A percentile compares a stretch with the other conserved stretches of the same genome.
Conservation (phyloP, 2,888 invertebrate genomes). For the Archips xylosteana region DNA sequence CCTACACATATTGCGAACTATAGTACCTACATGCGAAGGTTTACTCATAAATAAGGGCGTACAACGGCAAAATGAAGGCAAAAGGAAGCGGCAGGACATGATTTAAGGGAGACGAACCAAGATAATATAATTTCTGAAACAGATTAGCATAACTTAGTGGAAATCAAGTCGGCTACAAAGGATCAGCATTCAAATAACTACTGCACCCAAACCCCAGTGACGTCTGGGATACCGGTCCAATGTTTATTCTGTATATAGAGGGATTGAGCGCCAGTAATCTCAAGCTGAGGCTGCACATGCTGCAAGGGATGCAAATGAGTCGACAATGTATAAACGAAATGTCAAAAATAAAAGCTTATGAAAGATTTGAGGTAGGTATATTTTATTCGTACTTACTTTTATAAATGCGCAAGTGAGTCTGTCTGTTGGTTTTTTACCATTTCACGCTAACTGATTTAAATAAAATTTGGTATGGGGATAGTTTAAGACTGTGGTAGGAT, state of each 20-base stretch:
- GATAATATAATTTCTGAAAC: constrained; percentile 59
- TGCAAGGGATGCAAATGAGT: constrained; percentile 32
- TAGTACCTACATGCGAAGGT: constrained; percentile 53
- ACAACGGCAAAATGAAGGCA: constrained; percentile 57
- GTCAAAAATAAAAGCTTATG: neutral
- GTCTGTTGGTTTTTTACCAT: too few relatives aligned
- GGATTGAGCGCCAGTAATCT: constrained; percentile 33
- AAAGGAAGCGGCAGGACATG: constrained; percentile 42
- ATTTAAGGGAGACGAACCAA: constrained; percentile 34
- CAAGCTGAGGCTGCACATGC: constrained; percentile 11
- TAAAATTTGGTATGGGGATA: too few relatives aligned
- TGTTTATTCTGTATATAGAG: constrained; percentile 37
- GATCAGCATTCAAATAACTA: constrained; percentile 65
- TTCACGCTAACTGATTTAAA: too few relatives aligned
- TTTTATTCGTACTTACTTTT: too few relatives aligned
- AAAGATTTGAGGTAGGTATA: too few relatives aligned
- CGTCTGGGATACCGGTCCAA: constrained; percentile 25
- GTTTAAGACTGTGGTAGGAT: too few relatives aligned
- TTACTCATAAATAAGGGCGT: constrained; percentile 58
- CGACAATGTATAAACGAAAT: constrained; percentile 12
- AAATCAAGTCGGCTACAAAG: constrained; percentile 47
- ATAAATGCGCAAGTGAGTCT: too few relatives aligned
- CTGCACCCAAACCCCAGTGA: constrained; percentile 57
- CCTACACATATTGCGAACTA: constrained; percentile 53
- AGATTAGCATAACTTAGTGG: constrained; percentile 67